These are phyloP conservation scores for Epiperipatus broadwayi DNA, from an alignment of 2,888 invertebrate species.

Conservation along the genomic window DNA sequence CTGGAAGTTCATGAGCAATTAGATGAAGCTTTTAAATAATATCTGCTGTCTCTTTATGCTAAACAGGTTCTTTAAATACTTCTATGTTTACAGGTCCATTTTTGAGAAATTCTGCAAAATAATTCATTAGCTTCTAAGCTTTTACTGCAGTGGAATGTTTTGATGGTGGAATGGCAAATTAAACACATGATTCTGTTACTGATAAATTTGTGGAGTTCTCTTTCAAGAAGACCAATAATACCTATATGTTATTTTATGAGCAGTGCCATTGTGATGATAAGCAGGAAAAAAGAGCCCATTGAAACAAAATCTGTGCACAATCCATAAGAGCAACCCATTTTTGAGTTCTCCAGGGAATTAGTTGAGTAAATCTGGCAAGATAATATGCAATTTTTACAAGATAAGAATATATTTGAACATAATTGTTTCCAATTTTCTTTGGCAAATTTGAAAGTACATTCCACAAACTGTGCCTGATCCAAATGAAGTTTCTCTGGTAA, in stretches of 20 bases:
- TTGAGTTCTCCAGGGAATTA: slow-evolving; percentile 53
- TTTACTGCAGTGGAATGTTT: slow-evolving; percentile 87
- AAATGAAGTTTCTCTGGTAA: too few species aligned
- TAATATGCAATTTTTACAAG: slow-evolving; percentile 81
- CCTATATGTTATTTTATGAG: slow-evolving; percentile 92
- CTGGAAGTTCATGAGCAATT: too few species aligned
- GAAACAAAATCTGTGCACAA: too few species aligned
- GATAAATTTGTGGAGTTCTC: slow-evolving; percentile 95
- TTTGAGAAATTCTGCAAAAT: too few species aligned
- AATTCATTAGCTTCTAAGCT: too few species aligned
- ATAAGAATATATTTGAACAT: slow-evolving; percentile 87
- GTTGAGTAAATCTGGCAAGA: slow-evolving; percentile 95
- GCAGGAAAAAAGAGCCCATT: too few species aligned
- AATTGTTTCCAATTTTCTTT: slow-evolving; percentile 65
- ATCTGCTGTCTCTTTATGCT: too few species aligned
- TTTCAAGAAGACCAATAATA: slow-evolving; percentile 91
- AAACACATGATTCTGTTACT: slow-evolving; percentile 85
- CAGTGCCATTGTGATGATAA: slow-evolving; percentile 39
- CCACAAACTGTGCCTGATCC: slow-evolving; percentile 72
- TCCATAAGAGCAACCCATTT: too few species aligned
- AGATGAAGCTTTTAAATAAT: too few species aligned
- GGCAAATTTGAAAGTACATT: slow-evolving; percentile 82
- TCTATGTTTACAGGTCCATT: too few species aligned
- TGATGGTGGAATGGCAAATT: slow-evolving; percentile 93
- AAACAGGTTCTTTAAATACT: too few species aligned